Base-by-base conservation (phyloP, 2,888 invertebrate genomes). In the Scaptomyza cyrtandrae region DNA sequence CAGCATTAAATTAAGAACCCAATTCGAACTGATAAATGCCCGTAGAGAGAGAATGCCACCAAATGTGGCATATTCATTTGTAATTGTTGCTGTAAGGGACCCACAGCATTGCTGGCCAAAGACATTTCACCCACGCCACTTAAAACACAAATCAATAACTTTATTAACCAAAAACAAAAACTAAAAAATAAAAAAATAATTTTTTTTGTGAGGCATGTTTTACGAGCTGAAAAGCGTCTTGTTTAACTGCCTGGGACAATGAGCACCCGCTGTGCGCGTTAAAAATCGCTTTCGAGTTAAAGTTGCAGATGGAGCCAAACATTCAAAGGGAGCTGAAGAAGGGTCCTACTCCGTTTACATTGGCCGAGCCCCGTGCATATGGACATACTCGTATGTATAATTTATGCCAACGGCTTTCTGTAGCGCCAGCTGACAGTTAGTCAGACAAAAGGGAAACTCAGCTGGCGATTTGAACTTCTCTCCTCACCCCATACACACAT, bases 101-200 rank as follows among this genome's bases (percentile, higher is more conserved):
- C 78, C 78, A 63, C 78, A 80, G 66, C 56, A 64, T 33, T 33
- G 59, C 33, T 33, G 59, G 24, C 44, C 46, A 48, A 16, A 46
- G 60, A 16, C 45, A 61, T 67, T 67, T 79, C 83, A 83, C 83
- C 83, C 83, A 88, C 83, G 84, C 77, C 88, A 88, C 80, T 83
- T 86, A 77, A 77, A 83, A 86, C 83, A 83, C 83, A 83, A 83
- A 83, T 83, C 83, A 83, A 83, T 83, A 83, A 88, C 83, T 83
- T 83, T 83, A 83, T 83, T 83, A 82, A 65, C 63, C 75, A 65
- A 64, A 27, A 24, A 7, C 11, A 7, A 69, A 57, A 75, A 48
- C 44, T n/a, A 39, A 35, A 44, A 33, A 27, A 27, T 46, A 11
- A 41, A n/a, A 35, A 41, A 41, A 62, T 66, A 24, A 24, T 39